phyloP scores from a whole-genome alignment of 1,140 invertebrate genomes.

The Neuroterus valhalla region DNA sequence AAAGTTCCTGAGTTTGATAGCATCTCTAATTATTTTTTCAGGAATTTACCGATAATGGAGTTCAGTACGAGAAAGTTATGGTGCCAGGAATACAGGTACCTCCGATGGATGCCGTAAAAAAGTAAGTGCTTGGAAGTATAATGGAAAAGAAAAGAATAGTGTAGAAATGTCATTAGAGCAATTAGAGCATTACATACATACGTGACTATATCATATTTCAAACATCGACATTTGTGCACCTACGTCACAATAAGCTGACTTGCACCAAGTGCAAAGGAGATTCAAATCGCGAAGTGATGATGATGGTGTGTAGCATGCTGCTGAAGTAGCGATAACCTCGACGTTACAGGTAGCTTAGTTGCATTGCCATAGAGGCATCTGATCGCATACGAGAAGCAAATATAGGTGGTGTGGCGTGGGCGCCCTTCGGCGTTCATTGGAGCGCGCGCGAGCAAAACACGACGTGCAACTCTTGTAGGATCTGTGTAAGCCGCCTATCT shows the following conservation, averaged over 20 bases:
- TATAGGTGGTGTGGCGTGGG: conserved; percentile 35
- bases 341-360: neutral
- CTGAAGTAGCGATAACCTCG: too few species aligned
- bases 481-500: conserved; percentile 49
- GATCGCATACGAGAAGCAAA: neutral
- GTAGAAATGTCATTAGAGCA: too few species aligned
- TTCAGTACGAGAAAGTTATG: conserved; percentile 75
- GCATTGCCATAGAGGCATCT: neutral
- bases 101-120: conserved; percentile 57
- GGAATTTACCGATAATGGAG: conserved; percentile 66
- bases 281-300: conserved; percentile 15
- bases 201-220: neutral
- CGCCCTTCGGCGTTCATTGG: conserved; percentile 39
- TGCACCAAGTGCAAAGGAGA: conserved; percentile 4
- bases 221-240: neutral
- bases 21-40: conserved; percentile 46
- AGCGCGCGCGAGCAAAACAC: conserved; percentile 13
- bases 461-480: conserved; percentile 42
- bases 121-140: conserved; percentile 50
- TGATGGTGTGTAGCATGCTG: conserved; percentile 19
- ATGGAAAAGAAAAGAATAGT: neutral
- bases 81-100: conserved; percentile 75
- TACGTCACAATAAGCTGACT: neutral
- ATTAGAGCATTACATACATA: too few species aligned
- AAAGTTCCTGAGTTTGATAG: neutral